phyloP scores from a whole-genome alignment of 2,888 invertebrate species.

The Crossocerus cetratus region DNA sequence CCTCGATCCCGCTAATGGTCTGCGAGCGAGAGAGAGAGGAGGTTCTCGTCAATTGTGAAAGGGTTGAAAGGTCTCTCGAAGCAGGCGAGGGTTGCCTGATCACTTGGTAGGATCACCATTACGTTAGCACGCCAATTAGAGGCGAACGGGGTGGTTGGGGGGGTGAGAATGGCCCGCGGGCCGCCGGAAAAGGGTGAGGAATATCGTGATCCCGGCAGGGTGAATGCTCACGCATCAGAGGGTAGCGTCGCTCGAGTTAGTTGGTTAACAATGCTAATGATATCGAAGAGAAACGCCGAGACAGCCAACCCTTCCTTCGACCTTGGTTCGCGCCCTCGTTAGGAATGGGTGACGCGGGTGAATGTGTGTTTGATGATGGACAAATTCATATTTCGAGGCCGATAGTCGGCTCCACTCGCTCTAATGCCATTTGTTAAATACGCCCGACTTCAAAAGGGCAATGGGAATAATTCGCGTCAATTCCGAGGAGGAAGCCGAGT shows the following conservation, averaged over 20 bases:
- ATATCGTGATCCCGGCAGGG: slow-evolving; percentile 60
- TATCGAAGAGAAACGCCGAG: slow-evolving; percentile 62
- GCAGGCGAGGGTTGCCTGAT: slow-evolving; percentile 59
- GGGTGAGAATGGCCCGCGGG: slow-evolving; percentile 63
- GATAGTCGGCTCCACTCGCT: no score
- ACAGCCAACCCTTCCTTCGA: slow-evolving; percentile 56
- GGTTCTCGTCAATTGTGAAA: slow-evolving; percentile 56
- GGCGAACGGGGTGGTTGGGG: slow-evolving; percentile 49
- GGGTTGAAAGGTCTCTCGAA: slow-evolving; percentile 54
- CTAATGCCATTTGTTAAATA: not conserved
- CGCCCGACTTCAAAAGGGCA: not conserved
- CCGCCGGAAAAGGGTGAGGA: slow-evolving; percentile 59
- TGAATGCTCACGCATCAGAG: slow-evolving; percentile 62
- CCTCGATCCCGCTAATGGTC: slow-evolving; percentile 30
- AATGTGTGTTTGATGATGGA: no score
- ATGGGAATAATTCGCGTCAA: not conserved
- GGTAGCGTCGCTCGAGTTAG: slow-evolving; percentile 66
- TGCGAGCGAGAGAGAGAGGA: slow-evolving; percentile 44
- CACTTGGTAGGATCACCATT: slow-evolving; percentile 65
- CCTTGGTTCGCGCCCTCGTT: no score
- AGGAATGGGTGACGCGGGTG: no score
- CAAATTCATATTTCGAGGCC: no score
- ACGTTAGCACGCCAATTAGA: slow-evolving; percentile 69
- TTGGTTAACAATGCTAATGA: slow-evolving; percentile 76
- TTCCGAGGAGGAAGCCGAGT: slow-evolving; percentile 7